Evolutionary conservation across 2,888 invertebrate genomes (phyloP).

Genomic region (Sialis fuliginosa): DNA sequence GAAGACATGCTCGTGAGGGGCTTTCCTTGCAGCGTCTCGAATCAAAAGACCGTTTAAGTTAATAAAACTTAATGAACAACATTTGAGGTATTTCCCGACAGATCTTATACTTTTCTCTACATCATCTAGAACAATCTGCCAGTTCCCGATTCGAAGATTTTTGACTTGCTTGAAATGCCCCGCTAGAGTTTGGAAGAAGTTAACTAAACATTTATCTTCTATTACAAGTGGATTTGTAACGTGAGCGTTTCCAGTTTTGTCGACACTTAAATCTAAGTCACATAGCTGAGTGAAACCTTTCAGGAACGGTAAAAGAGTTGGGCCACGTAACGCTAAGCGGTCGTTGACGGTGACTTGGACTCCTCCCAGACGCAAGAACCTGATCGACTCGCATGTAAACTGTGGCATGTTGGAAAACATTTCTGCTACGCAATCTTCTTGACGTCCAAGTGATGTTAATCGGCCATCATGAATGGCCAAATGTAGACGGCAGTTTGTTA

Average conservation of each 20-base stretch:
- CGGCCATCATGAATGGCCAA: conserved; percentile 27
- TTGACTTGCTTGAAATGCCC: conserved; percentile 25
- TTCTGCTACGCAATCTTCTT: conserved; percentile 23
- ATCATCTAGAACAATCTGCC: conserved; percentile 21
- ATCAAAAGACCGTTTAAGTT: conserved; percentile 9
- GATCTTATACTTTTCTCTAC: conserved; percentile 22
- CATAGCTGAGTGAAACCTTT: conserved; percentile 29
- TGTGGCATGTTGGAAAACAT: conserved; percentile 22
- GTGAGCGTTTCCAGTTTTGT: conserved; percentile 25
- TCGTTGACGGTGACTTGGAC: conserved; percentile 28
- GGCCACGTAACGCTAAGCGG: conserved; percentile 26
- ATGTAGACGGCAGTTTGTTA: conserved; percentile 32
- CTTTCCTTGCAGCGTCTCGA: neutral
- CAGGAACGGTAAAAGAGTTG: conserved; percentile 28
- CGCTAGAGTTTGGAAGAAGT: conserved; percentile 27
- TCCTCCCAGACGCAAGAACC: conserved; percentile 29
- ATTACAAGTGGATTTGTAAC: conserved; percentile 23
- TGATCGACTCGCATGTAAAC: conserved; percentile 27
- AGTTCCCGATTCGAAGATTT: conserved; percentile 23
- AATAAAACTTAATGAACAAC: conserved; percentile 22
- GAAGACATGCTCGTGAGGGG: neutral
- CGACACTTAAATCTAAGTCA: conserved; percentile 29
- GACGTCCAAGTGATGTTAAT: conserved; percentile 21
- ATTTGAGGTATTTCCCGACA: conserved; percentile 20
- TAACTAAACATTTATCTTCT: conserved; percentile 27